Evolutionary conservation across 2,113 vertebrate genomes (phyloP).

Genomic region (Macrotus californicus): DNA sequence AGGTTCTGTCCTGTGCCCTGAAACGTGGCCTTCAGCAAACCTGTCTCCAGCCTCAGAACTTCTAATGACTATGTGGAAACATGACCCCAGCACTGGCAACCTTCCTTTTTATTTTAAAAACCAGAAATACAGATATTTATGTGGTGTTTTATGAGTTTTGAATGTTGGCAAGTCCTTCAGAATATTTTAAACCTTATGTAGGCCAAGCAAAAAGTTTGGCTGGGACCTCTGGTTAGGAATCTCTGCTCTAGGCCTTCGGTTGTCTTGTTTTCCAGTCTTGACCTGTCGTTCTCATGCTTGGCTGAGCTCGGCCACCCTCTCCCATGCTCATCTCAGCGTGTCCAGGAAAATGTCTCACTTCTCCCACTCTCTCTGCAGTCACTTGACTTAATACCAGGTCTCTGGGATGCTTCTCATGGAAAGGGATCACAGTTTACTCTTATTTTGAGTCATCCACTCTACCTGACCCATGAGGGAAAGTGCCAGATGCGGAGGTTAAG

Average conservation of each 20-base stretch:
- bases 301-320: background rate
- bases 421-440: background rate
- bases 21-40: background rate
- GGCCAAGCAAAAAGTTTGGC: background rate
- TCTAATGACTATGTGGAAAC: background rate
- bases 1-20: background rate
- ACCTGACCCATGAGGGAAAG: background rate
- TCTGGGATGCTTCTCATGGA: background rate
- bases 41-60: background rate
- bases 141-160: background rate
- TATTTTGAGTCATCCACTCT: background rate
- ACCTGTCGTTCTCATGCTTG: background rate
- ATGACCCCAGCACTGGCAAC: background rate
- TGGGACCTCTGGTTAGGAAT: background rate
- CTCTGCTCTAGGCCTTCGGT: background rate
- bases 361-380: background rate
- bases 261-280: background rate
- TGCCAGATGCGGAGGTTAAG: background rate
- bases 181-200: background rate
- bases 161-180: background rate
- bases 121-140: background rate
- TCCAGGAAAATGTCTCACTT: background rate
- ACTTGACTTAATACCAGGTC: background rate
- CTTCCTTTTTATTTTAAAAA: background rate
- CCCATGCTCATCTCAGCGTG: background rate